phyloP scores from a whole-genome alignment of 92 coral and sea anemone species.

The Epizoanthus ramosus region DNA sequence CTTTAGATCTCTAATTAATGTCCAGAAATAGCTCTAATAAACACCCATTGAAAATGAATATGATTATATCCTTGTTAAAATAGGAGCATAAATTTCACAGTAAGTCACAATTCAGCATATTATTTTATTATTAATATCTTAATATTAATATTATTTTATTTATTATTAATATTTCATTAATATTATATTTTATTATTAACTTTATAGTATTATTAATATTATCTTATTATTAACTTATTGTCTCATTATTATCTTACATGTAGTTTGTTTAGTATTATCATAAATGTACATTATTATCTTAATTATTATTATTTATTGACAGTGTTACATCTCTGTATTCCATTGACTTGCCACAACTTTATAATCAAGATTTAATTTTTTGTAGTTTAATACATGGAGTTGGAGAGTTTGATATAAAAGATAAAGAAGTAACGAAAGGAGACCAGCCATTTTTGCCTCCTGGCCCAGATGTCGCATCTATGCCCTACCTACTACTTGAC shows the following conservation, averaged over 20 bases:
- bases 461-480: conserved; percentile 84
- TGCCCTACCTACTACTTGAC: conserved; percentile 91
- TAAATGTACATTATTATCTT: too few relatives aligned
- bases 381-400: conserved; percentile 92
- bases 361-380: not conserved
- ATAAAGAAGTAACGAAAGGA: conserved; percentile 56
- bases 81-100: too few relatives aligned
- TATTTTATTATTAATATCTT: too few relatives aligned
- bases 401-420: conserved; percentile 89
- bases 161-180: too few relatives aligned
- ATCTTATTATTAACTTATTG: not conserved
- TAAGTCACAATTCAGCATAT: too few relatives aligned
- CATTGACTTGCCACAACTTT: not conserved
- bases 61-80: too few relatives aligned
- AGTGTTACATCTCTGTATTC: not conserved
- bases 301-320: not conserved
- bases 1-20: too few relatives aligned
- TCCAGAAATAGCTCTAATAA: too few relatives aligned
- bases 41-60: too few relatives aligned
- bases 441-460: conserved; percentile 45
- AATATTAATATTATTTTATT: too few relatives aligned
- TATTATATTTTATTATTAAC: too few relatives aligned
- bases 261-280: not conserved
- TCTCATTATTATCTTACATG: not conserved
- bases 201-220: too few relatives aligned